Percentiles rank a stretch among this genome's conserved stretches.
These are phyloP conservation scores for Patella pellucida DNA, from an alignment of 2,888 invertebrate genomes.

Conservation along the genomic window DNA sequence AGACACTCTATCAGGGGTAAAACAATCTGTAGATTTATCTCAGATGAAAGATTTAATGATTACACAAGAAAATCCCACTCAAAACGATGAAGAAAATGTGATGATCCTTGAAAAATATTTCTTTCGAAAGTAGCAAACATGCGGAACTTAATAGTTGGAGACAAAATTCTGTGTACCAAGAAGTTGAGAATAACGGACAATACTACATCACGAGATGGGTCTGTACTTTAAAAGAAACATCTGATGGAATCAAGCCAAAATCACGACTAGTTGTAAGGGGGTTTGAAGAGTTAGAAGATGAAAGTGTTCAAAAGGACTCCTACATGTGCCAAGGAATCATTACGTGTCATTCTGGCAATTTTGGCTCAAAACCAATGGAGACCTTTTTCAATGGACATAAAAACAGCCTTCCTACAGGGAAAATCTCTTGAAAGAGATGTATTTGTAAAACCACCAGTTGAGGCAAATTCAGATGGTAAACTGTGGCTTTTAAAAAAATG, in stretches of 20 bases:
- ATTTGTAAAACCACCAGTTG: constrained; percentile 4
- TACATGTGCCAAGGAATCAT: constrained; percentile 18
- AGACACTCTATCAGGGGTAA: neutral
- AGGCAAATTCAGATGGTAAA: constrained; percentile 9
- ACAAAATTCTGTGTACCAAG: constrained; percentile 7
- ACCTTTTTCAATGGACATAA: constrained; percentile 19
- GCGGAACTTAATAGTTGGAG: constrained; percentile 4
- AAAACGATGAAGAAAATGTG: neutral
- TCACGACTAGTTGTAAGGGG: constrained; percentile 21
- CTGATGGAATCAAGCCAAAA: constrained; percentile 8
- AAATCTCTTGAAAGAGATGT: neutral
- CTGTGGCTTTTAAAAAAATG: constrained; percentile 18
- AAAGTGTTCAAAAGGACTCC: constrained; percentile 21
- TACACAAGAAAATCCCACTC: no score
- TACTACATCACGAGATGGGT: constrained; percentile 14
- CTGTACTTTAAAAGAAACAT: constrained; percentile 16
- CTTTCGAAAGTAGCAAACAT: neutral
- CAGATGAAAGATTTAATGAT: neutral
- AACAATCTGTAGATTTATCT: constrained; percentile 6
- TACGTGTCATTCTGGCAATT: constrained; percentile 5
- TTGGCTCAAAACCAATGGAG: constrained; percentile 3
- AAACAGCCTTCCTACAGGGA: constrained; percentile 20
- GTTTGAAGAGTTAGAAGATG: constrained; percentile 21
- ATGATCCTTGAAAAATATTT: neutral
- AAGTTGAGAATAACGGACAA: constrained; percentile 19